A percentile compares a stretch with the other conserved stretches of the same genome.
phyloP scores from a whole-genome alignment of 2,888 invertebrate genomes.

The Balanococcus diminutus region DNA sequence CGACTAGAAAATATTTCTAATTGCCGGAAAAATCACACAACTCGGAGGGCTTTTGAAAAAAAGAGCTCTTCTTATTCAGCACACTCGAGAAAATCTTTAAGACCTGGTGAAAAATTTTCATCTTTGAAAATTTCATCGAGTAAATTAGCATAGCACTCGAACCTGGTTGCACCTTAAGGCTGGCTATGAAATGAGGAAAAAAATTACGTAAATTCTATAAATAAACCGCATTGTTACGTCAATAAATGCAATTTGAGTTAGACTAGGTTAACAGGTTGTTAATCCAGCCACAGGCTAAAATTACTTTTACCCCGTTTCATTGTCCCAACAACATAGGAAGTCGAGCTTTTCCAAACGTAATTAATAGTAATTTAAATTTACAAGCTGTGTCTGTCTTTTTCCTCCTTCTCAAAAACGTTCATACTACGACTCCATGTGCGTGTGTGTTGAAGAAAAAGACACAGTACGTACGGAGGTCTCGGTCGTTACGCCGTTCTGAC shows the following conservation, averaged over 20 bases:
- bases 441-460: neutral
- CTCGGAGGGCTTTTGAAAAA: too few relatives aligned
- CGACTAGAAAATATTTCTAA: too few relatives aligned
- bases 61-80: neutral
- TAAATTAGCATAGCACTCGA: neutral
- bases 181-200: neutral
- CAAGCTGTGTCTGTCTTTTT: neutral
- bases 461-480: neutral
- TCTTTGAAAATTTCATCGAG: neutral
- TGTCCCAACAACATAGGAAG: too few relatives aligned
- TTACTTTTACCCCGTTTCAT: neutral
- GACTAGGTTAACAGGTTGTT: slow-evolving; percentile 23
- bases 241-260: neutral
- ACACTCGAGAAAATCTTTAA: neutral
- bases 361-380: slow-evolving; percentile 21
- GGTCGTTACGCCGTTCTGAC: neutral
- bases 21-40: neutral
- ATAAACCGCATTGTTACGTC: neutral
- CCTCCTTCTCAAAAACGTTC: neutral
- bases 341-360: neutral
- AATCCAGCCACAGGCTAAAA: neutral
- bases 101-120: neutral
- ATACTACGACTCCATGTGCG: neutral
- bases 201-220: neutral
- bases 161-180: neutral